Percentiles rank a stretch among this genome's conserved stretches.
Evolutionary conservation across 2,797 vertebrate genomes (phyloP).

Genomic region (Anabas testudineus): DNA sequence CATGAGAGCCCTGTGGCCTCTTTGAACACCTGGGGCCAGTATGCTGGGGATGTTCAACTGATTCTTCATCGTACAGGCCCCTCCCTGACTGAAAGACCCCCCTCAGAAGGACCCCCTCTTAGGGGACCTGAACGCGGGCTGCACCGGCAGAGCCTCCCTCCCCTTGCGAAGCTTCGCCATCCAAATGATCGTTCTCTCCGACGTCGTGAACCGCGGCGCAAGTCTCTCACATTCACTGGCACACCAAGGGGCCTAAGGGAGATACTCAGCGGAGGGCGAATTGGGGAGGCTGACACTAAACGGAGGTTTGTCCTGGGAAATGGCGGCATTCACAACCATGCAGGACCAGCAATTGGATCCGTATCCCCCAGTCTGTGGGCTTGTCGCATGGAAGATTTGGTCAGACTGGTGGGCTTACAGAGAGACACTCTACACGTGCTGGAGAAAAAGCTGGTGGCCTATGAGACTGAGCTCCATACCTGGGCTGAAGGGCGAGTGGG

Average conservation of each 20-base stretch:
- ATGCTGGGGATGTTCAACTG: constrained; percentile 96
- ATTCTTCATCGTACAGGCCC: constrained; percentile 95
- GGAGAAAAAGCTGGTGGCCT: constrained; percentile 90
- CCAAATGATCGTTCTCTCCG: constrained; percentile 90
- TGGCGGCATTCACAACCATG: constrained; percentile 67
- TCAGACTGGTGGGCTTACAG: constrained; percentile 91
- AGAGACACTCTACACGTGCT: constrained; percentile 91
- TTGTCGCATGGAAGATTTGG: constrained; percentile 88
- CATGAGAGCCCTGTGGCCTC: constrained; percentile 96
- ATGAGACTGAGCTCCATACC: constrained; percentile 88
- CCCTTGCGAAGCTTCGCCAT: constrained; percentile 93
- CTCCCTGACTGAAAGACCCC: constrained; percentile 92
- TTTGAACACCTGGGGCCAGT: constrained; percentile 98
- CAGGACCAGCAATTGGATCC: constrained; percentile 50
- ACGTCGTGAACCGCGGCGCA: constrained; percentile 93
- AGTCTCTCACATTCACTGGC: constrained; percentile 96
- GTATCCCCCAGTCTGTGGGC: constrained; percentile 81
- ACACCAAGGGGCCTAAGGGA: constrained; percentile 94
- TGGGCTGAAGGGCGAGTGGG: constrained; percentile 86
- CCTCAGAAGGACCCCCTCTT: constrained; percentile 89
- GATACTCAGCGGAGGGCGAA: constrained; percentile 88
- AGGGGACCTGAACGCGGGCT: constrained; percentile 92
- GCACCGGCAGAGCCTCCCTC: constrained; percentile 94
- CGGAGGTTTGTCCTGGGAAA: constrained; percentile 88
- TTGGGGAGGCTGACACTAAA: constrained; percentile 87